These are phyloP conservation scores for Myathropa florea DNA, from an alignment of 2,888 invertebrate genomes.

Conservation along the genomic window DNA sequence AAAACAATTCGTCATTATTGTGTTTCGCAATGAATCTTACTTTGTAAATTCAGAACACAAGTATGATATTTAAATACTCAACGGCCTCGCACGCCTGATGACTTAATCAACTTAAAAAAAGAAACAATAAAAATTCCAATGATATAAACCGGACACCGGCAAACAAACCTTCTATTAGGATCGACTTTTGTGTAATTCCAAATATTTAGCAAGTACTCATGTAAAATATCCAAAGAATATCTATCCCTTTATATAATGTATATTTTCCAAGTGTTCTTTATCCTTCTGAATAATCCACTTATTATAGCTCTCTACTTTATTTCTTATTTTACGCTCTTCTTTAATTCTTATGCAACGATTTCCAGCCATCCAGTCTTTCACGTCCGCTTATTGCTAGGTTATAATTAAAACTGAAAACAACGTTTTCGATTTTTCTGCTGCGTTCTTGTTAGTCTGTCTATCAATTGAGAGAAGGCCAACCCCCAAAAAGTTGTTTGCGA, in stretches of 20 bases:
- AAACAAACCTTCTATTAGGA: constrained; percentile 60
- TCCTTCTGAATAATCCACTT: constrained; percentile 40
- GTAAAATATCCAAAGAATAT: not conserved
- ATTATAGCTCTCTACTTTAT: constrained; percentile 58
- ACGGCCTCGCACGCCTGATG: constrained; percentile 59
- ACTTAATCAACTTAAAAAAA: constrained; percentile 47
- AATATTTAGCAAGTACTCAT: constrained; percentile 15
- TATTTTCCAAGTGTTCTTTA: constrained; percentile 12
- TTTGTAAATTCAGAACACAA: not conserved
- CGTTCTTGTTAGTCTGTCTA: constrained; percentile 55
- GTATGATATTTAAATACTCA: constrained; percentile 8
- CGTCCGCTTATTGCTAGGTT: constrained; percentile 79
- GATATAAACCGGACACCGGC: constrained; percentile 35
- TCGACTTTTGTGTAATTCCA: constrained; percentile 35
- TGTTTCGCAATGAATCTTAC: not conserved
- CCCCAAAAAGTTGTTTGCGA: constrained; percentile 55
- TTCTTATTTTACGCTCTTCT: constrained; percentile 70
- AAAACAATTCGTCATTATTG: constrained; percentile 35
- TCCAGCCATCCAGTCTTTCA: constrained; percentile 80
- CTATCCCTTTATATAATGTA: constrained; percentile 4
- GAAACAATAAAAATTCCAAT: constrained; percentile 18
- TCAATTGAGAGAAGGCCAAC: constrained; percentile 51
- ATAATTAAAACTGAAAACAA: constrained; percentile 78
- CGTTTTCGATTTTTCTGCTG: constrained; percentile 44
- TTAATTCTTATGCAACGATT: constrained; percentile 71